These are phyloP conservation scores for Ophioderma brevispina DNA, from an alignment of 35 echinoderm and acorn worm genomes.

Conservation along the genomic window DNA sequence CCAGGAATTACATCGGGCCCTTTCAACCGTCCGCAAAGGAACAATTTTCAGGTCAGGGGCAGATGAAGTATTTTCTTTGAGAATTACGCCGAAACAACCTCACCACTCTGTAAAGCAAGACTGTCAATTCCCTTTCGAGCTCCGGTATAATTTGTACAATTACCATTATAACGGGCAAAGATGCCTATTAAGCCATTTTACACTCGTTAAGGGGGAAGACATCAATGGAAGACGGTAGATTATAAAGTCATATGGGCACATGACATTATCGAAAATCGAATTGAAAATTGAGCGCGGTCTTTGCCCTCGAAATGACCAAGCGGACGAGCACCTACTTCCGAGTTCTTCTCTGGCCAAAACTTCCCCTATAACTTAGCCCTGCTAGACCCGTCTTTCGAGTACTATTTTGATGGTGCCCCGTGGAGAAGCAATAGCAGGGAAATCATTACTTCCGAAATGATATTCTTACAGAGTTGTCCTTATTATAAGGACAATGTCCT, in stretches of 20 bases:
- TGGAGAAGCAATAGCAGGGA: background rate
- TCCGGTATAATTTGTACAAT: too few species aligned
- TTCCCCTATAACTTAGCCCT: background rate
- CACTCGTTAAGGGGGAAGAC: too few species aligned
- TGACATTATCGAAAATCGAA: too few species aligned
- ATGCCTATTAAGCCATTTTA: too few species aligned
- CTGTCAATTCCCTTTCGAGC: too few species aligned
- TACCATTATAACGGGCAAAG: too few species aligned
- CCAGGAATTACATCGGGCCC: background rate
- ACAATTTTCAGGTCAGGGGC: background rate
- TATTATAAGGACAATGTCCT: background rate
- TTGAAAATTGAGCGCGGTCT: too few species aligned
- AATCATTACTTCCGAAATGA: background rate
- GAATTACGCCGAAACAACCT: too few species aligned
- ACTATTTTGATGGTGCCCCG: background rate
- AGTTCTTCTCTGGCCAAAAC: background rate
- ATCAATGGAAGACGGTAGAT: too few species aligned
- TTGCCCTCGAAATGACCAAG: background rate
- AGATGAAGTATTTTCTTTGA: background rate
- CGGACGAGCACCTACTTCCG: background rate
- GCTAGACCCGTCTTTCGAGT: background rate
- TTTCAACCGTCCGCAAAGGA: background rate
- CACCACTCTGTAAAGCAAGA: too few species aligned
- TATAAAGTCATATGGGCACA: too few species aligned
- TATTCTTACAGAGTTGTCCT: background rate